Base-by-base conservation (phyloP, 2,888 invertebrate species). In the Apomyelois bistriatella region DNA sequence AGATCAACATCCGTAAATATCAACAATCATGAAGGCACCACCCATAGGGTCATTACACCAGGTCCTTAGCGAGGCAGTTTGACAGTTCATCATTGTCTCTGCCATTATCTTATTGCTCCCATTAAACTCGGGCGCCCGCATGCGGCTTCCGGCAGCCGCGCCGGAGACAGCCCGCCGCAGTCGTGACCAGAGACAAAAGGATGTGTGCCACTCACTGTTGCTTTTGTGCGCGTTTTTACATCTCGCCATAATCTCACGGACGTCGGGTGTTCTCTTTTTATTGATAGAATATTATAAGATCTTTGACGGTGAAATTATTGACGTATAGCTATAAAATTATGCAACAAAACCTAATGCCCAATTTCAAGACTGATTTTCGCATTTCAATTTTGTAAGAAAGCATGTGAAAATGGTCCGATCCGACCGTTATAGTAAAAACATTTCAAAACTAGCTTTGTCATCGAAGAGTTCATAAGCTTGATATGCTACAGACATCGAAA, bases 51-150 rank as follows among this genome's bases (percentile, higher is more conserved):
- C 48, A 48, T 48, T 48, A 37, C 48, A 48, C 48, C 48, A 36
- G 8, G 56, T 53, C 47, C 47, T 50, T 50, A 64, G 60, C 61
- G 64, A 66, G 66, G 61, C 65, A 63, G 64, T 72, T 67, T 73
- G 79, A 74, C 79, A 78, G 70, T 69, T 67, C 67, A 67, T 70
- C 75, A 80, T 83, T 83, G 82, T 85, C 74, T 73, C 58, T 67
- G 67, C 78, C 76, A 86, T 85, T 88, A 86, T 85, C 78, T 82
- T 76, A 83, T 87, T 87, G 80, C 74, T 79, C 72, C 73, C 78
- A 82, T 82, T 84, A 80, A 66, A 62, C 63, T 68, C 66, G 69
- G 66, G 72, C 69, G 72, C 86, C 86, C 85, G 85, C 85, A 85
- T 85, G 73, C 73, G 73, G 79, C 80, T 79, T 84, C 85, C 85